Conservation (phyloP, 2,113 vertebrate species). For the Dolichotis patagonum region DNA sequence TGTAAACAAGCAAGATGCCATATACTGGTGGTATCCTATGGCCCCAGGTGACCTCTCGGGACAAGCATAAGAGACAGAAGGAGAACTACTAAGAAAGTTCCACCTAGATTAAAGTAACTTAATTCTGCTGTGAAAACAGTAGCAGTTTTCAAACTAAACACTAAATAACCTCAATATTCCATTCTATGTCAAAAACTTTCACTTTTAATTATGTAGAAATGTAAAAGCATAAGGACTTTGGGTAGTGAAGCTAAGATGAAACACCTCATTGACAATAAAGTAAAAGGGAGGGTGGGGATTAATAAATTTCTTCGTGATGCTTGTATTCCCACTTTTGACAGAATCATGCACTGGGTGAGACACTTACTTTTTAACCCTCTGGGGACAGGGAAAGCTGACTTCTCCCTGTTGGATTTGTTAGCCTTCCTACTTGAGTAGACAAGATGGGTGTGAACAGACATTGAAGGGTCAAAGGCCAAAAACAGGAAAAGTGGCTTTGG, state of each 20-base stretch:
- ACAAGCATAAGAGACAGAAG: background rate
- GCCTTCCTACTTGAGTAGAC: background rate
- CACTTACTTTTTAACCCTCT: background rate
- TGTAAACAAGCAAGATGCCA: background rate
- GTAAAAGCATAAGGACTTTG: background rate
- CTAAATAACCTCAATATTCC: background rate
- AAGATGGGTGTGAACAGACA: background rate
- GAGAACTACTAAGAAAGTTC: background rate
- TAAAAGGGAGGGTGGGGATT: background rate
- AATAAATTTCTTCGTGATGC: background rate
- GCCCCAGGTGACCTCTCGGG: background rate
- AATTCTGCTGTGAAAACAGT: background rate
- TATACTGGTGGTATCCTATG: background rate
- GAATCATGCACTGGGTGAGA: background rate
- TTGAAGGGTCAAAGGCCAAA: background rate
- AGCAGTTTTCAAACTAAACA: background rate
- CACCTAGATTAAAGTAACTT: background rate
- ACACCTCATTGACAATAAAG: background rate
- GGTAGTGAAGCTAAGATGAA: background rate
- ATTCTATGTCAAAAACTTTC: background rate
- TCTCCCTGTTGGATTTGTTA: background rate
- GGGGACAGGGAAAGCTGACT: background rate
- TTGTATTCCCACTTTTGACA: background rate
- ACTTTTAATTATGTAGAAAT: constrained; percentile 29
- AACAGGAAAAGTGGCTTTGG: background rate